Evolutionary conservation across 2,113 vertebrate genomes (phyloP).

Genomic region (Dasyprocta punctata): DNA sequence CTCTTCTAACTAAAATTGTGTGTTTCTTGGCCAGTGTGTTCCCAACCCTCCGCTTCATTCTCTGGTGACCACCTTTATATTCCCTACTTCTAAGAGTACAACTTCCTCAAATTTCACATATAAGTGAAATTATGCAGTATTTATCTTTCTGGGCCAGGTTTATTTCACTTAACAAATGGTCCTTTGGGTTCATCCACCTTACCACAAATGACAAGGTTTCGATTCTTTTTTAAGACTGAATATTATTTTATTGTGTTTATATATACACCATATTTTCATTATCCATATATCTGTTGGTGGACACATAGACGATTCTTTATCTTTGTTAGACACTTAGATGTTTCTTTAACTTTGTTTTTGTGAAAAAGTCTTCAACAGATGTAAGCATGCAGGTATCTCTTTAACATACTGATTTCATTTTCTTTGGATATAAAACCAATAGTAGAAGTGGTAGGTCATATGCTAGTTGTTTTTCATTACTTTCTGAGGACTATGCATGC

Average conservation of each 20-base stretch:
- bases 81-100: not conserved
- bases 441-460: not conserved
- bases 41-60: fast-evolving
- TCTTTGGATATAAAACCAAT: not conserved
- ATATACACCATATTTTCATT: not conserved
- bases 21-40: not conserved
- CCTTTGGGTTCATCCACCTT: not conserved
- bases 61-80: not conserved
- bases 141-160: not conserved
- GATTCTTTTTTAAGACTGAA: not conserved
- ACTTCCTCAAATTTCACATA: not conserved
- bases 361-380: not conserved
- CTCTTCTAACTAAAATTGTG: not conserved
- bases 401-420: not conserved
- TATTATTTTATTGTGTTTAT: not conserved
- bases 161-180: not conserved
- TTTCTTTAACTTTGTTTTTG: not conserved
- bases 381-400: not conserved
- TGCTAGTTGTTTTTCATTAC: not conserved
- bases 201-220: not conserved
- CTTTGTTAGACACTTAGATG: not conserved
- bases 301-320: not conserved
- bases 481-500: not conserved
- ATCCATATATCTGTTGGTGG: not conserved
- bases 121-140: not conserved